Evolutionary conservation across 1,140 invertebrate genomes (phyloP).

Genomic region (Caenorhabditis brenneri): DNA sequence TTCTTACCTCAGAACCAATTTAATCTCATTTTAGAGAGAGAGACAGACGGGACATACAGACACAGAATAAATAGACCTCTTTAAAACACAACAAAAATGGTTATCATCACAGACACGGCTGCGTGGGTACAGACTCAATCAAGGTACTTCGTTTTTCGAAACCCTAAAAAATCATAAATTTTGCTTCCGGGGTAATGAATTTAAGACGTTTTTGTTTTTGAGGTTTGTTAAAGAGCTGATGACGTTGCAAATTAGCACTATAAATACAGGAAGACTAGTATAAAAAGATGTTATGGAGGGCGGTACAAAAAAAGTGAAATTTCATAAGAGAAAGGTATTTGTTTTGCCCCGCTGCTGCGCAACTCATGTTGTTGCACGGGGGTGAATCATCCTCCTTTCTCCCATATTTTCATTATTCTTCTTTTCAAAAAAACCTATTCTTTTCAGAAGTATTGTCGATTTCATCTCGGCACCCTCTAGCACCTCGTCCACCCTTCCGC

Average conservation of each 20-base stretch:
- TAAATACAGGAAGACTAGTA: neutral
- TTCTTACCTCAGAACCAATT: neutral
- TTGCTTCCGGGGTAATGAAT: neutral
- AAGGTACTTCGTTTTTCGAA: slow-evolving; percentile 10
- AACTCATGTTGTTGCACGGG: neutral
- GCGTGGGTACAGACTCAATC: slow-evolving; percentile 39
- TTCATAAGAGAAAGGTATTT: slow-evolving; percentile 5
- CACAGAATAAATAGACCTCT: neutral
- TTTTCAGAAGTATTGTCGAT: slow-evolving; percentile 29
- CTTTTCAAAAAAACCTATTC: neutral
- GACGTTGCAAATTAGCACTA: neutral
- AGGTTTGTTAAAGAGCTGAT: neutral
- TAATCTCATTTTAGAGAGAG: slow-evolving; percentile 26
- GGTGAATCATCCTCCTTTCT: neutral
- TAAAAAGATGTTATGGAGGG: neutral
- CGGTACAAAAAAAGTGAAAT: neutral
- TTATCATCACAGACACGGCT: slow-evolving; percentile 39
- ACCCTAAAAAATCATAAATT: too few relatives aligned
- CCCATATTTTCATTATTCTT: neutral
- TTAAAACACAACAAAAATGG: slow-evolving; percentile 20
- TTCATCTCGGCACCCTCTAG: neutral
- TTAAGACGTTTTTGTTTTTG: neutral
- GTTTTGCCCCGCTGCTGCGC: neutral
- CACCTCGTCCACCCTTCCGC: slow-evolving; percentile 9
- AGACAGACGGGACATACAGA: neutral